A percentile compares a stretch with the other conserved stretches of the same genome.
phyloP scores from a whole-genome alignment of 2,797 vertebrate species.

The Cossypha polioptera region DNA sequence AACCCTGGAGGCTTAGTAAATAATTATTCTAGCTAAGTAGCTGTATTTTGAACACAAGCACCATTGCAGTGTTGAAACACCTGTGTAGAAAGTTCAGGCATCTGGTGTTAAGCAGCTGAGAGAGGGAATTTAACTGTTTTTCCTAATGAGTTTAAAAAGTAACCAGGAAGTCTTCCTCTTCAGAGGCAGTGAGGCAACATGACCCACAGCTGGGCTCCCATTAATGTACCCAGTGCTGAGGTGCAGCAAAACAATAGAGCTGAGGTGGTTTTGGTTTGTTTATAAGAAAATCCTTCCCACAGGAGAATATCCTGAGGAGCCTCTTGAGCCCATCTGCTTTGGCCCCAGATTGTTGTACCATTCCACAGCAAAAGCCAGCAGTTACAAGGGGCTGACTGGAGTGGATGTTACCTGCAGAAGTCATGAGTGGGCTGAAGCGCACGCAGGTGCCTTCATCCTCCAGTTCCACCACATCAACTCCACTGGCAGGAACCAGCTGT shows the following conservation, averaged over 20 bases:
- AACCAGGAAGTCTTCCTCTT: background rate
- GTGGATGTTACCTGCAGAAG: slow-evolving; percentile 83
- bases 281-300: background rate
- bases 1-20: background rate
- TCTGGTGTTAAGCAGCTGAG: background rate
- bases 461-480: slow-evolving; percentile 89
- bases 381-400: background rate
- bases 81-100: background rate
- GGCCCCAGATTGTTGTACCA: background rate
- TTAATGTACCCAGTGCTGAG: background rate
- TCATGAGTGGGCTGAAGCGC: slow-evolving; percentile 92
- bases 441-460: slow-evolving; percentile 89
- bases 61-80: background rate
- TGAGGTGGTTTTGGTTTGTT: background rate
- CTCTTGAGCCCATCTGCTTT: background rate
- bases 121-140: background rate
- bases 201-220: background rate
- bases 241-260: background rate
- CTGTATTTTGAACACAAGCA: background rate
- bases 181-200: background rate
- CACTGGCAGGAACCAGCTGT: slow-evolving; percentile 83
- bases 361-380: background rate
- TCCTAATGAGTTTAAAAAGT: background rate
- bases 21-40: background rate
- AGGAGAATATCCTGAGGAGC: background rate